phyloP scores from a whole-genome alignment of 2,797 vertebrate species.

The Poecilia velifera region DNA sequence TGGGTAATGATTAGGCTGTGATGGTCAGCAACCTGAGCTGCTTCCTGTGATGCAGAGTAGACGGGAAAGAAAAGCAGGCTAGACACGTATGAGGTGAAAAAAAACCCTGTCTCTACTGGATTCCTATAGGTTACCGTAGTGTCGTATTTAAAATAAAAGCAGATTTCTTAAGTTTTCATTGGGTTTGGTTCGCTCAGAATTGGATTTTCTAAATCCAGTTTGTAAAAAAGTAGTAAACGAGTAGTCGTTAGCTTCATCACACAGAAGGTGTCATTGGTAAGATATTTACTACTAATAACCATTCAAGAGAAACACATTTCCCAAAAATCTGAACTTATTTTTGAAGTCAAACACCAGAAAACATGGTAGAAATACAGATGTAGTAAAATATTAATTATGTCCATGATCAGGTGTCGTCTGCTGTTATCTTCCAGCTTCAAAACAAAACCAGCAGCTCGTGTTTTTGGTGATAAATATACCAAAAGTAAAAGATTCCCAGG shows the following conservation, averaged over 20 bases:
- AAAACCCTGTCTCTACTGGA: conserved; percentile 45
- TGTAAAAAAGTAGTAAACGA: too few species aligned
- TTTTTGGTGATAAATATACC: not conserved
- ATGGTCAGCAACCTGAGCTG: conserved; percentile 67
- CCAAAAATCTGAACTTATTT: not conserved
- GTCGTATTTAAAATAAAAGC: conserved; percentile 5
- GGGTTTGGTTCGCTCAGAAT: not conserved
- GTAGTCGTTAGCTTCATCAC: not conserved
- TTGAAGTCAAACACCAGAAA: not conserved
- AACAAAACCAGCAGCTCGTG: not conserved
- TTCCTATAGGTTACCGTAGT: conserved; percentile 37
- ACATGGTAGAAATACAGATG: not conserved
- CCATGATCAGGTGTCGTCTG: not conserved
- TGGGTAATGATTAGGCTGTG: conserved; percentile 64
- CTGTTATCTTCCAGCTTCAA: not conserved
- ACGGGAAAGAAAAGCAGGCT: conserved; percentile 44
- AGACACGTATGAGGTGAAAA: conserved; percentile 30
- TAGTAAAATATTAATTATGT: not conserved
- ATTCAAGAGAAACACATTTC: not conserved
- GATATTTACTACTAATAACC: not conserved
- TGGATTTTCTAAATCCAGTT: not conserved
- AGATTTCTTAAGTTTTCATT: not conserved
- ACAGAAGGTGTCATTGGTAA: not conserved
- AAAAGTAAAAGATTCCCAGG: not conserved
- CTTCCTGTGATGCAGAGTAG: conserved; percentile 62